Conservation (phyloP, 2,113 vertebrate species). For the Chunga burmeisteri region DNA sequence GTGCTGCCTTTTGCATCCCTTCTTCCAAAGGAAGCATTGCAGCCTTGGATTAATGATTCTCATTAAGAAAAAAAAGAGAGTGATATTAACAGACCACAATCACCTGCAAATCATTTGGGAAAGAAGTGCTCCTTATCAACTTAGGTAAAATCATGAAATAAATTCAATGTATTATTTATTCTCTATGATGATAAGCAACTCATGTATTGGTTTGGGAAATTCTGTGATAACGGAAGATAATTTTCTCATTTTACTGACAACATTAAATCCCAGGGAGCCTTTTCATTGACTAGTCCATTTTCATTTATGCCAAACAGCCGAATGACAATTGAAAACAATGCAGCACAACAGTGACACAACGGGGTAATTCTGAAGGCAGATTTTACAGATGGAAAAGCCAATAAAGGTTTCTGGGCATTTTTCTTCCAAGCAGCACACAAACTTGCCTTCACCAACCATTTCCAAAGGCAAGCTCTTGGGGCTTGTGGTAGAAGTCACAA, state of each 20-base stretch:
- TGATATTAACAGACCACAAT: neutral
- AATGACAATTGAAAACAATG: neutral
- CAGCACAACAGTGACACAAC: neutral
- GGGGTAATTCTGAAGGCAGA: neutral
- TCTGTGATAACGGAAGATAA: neutral
- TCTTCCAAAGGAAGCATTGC: neutral
- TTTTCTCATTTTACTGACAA: neutral
- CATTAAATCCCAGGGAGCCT: neutral
- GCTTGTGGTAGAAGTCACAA: neutral
- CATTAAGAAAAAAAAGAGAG: neutral
- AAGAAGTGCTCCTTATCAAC: neutral
- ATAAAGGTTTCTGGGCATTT: neutral
- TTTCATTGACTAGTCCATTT: conserved; percentile 1
- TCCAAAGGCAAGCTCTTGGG: neutral
- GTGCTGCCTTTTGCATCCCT: neutral
- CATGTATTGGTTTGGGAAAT: neutral
- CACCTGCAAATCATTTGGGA: neutral
- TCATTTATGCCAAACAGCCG: neutral
- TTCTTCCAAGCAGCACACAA: neutral
- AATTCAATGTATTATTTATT: neutral
- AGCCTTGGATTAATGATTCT: neutral
- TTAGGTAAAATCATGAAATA: neutral
- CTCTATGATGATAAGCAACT: neutral
- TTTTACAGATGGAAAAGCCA: neutral
- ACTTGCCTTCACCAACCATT: neutral